Evolutionary conservation across 2,888 invertebrate genomes (phyloP).

Genomic region (Abscondita cerata): DNA sequence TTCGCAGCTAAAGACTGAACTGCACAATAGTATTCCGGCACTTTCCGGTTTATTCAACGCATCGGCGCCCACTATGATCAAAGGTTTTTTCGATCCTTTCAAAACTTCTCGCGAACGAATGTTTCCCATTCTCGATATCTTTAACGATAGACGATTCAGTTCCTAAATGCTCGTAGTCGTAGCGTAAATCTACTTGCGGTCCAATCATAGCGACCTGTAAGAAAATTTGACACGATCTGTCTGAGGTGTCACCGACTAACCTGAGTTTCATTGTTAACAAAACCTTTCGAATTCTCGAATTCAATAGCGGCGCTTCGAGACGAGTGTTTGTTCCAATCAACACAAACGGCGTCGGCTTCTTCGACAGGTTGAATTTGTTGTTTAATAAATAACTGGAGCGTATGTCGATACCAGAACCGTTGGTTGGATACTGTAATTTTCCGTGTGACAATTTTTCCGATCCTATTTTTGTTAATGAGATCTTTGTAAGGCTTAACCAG

Average conservation of each 20-base stretch:
- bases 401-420: conserved; percentile 83
- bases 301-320: conserved; percentile 95
- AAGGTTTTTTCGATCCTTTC: conserved; percentile 81
- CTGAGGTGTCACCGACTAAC: conserved; percentile 45
- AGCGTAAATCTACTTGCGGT: conserved; percentile 89
- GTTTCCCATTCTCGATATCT: conserved; percentile 75
- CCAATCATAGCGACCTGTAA: conserved; percentile 81
- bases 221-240: no score
- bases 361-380: conserved; percentile 86
- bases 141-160: conserved; percentile 76
- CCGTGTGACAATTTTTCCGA: conserved; percentile 87
- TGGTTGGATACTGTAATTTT: conserved; percentile 85
- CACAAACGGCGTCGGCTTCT: conserved; percentile 91
- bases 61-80: conserved; percentile 91
- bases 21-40: conserved; percentile 73
- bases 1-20: conserved; percentile 75
- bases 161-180: conserved; percentile 91
- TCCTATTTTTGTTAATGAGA: conserved; percentile 84
- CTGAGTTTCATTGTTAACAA: conserved; percentile 90
- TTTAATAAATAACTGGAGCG: conserved; percentile 93
- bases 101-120: conserved; percentile 75
- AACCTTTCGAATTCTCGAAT: conserved; percentile 93
- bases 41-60: conserved; percentile 82
- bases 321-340: conserved; percentile 97
- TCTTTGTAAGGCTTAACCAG: conserved; percentile 93